Evolutionary conservation across 2,797 vertebrate genomes (phyloP).

Genomic region (Sebastes taczanowskii): DNA sequence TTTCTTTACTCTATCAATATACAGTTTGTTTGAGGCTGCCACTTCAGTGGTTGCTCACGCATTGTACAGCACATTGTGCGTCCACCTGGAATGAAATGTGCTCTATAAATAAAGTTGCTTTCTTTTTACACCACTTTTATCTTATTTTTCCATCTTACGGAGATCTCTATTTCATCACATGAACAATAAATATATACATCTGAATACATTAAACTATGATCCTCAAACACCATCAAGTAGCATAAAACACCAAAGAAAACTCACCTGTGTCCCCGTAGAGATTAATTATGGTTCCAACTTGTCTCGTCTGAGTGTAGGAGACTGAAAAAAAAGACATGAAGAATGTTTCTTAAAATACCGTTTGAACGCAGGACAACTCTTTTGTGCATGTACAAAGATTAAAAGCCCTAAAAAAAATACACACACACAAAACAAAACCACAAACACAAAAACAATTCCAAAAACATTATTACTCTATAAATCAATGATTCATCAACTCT

Average conservation of each 20-base stretch:
- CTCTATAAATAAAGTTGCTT: too few species aligned
- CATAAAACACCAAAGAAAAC: not conserved
- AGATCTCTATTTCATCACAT: not conserved
- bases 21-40: too few species aligned
- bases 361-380: not conserved
- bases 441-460: not conserved
- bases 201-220: not conserved
- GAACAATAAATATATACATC: not conserved
- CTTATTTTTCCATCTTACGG: not conserved
- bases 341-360: not conserved
- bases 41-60: too few species aligned
- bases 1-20: too few species aligned
- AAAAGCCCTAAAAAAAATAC: not conserved
- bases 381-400: not conserved
- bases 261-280: conserved; percentile 38
- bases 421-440: too few species aligned
- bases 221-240: not conserved
- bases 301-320: not conserved
- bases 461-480: not conserved
- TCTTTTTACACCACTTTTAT: not conserved
- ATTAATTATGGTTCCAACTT: not conserved
- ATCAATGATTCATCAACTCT: not conserved
- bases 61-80: too few species aligned
- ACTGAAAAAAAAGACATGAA: not conserved
- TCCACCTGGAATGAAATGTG: too few species aligned